Evolutionary conservation across 2,113 vertebrate species (phyloP), one percentile per base, ranked within the genome.

Genomic region (rat (Rattus norvegicus)): DNA sequence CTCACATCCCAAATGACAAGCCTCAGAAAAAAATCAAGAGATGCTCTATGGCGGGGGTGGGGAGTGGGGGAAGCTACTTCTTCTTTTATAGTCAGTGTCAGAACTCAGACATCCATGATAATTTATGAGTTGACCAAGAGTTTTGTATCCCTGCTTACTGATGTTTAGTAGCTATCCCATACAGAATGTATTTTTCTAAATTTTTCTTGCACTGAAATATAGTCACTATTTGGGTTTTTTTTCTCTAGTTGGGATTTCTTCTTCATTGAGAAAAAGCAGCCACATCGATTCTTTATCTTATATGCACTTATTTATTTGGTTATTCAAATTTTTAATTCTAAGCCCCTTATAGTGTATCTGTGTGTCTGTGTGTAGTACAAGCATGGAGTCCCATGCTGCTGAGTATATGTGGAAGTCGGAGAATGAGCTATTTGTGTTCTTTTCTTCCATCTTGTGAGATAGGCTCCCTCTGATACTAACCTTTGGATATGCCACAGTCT

Each of bases 1-100:
- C 96, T 94, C 16, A 22, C 69, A 67, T 94, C 91, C 97, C 63
- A 69, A 91, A 39, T 88, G 97, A 96, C 97, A 97, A 91, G 72
- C 77, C 89, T 95, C 26, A 30, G 61, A 69, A 83, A 89, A 43
- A 67, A 77, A 72, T 28, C 80, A 96, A 16, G 84, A 47, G 33
- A 91, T 49, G 2, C 88, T 94, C n/a, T 67, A 90, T 43, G 43
- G 43, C 43, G 4, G 52, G 52, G 52, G 7, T 5, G 11, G 11
- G 11, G 52, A 1, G 52, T 7, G 52, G 5, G 11, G 11, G 52
- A 54, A 54, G 52, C 52, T 11, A 54, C 52, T 54, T 11, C 11
- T 54, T 97, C 47, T 72, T 88, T 94, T 95, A 33, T 59, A 89
- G 69, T 91, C 86, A 75, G 67, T 92, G 95, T 97, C 93, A 95